Evolutionary conservation across 2,888 invertebrate species (phyloP), one percentile per base, ranked within the genome.

Genomic region (Tanytarsus gracilentus): DNA sequence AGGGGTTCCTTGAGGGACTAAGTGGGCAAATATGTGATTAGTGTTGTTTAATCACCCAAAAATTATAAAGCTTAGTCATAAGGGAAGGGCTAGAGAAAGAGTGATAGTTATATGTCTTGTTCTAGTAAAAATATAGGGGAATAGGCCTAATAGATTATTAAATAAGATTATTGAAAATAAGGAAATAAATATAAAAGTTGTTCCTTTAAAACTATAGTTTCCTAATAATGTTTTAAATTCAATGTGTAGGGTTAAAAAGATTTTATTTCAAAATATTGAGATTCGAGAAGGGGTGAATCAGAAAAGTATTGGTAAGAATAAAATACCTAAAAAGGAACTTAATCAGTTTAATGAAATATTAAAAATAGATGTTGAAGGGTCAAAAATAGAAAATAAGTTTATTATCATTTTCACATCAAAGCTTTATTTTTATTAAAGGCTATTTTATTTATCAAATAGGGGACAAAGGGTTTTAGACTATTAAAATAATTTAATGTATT

Each of bases 91-190:
- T 68, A 85, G 66, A 0, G 77, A 67, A 69, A 85, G 63, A 0
- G 81, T 80, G 67, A 84, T 65, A 7, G 71, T 71, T 75, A 85
- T 68, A 69, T 85, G 84, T 1, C 83, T 82, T 63, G 84, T 79
- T 65, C 79, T 76, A 27, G 83, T 83, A 73, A 85, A 86, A 74
- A 85, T 81, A 75, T 83, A 85, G 0, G 85, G 82, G 2, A 84
- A 80, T 75, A 86, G 68, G 0, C 84, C 83, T 76, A 83, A 69
- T 66, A 84, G 80, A 76, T 85, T 85, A 77, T 81, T 83, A 70
- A 81, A 75, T 72, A 84, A 65, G 72, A 85, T 76, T 69, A 81
- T 73, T 40, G 73, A 68, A 71, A 83, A 82, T 70, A 82, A 67
- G 1, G 77, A 73, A 66, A 79, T 75, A 72, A 82, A 79, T 68